Evolutionary conservation across 2,888 invertebrate species (phyloP).

Genomic region (Papilio demoleus): DNA sequence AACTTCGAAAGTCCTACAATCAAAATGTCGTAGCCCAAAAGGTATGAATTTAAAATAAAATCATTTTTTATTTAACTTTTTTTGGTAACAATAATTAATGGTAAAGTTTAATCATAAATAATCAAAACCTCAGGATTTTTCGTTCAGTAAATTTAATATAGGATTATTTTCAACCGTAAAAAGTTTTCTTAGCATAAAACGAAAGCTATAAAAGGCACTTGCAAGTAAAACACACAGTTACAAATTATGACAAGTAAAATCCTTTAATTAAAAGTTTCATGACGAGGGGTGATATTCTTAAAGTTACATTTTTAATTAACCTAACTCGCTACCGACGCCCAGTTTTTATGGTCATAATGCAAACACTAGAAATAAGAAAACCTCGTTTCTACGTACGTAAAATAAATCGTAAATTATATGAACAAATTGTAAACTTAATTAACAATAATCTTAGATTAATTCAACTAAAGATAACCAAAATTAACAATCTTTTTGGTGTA

Average conservation of each 20-base stretch:
- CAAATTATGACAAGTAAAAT: constrained; percentile 29
- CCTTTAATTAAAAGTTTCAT: constrained; percentile 34
- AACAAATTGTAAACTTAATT: neutral
- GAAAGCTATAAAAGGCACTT: constrained; percentile 19
- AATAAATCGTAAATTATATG: neutral
- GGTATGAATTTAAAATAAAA: neutral
- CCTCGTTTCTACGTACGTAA: neutral
- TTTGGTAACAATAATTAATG: neutral
- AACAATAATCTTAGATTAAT: too few relatives aligned
- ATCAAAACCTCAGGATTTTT: neutral
- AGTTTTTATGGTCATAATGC: constrained; percentile 9
- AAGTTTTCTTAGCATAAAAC: constrained; percentile 4
- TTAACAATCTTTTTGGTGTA: too few relatives aligned
- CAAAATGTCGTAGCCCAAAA: too few relatives aligned
- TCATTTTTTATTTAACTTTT: neutral
- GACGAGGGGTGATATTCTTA: constrained; percentile 47
- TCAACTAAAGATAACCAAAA: too few relatives aligned
- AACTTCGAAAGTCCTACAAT: too few relatives aligned
- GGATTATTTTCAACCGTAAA: constrained; percentile 2
- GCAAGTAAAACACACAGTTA: constrained; percentile 19
- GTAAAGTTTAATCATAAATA: neutral
- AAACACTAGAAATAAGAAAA: constrained; percentile 1
- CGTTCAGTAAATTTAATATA: neutral
- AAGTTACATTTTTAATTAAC: constrained; percentile 39
- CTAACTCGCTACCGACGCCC: neutral